A percentile compares a stretch with the other conserved stretches of the same genome.
phyloP scores from a whole-genome alignment of 2,888 invertebrate genomes.

The Halictus quadricinctus region DNA sequence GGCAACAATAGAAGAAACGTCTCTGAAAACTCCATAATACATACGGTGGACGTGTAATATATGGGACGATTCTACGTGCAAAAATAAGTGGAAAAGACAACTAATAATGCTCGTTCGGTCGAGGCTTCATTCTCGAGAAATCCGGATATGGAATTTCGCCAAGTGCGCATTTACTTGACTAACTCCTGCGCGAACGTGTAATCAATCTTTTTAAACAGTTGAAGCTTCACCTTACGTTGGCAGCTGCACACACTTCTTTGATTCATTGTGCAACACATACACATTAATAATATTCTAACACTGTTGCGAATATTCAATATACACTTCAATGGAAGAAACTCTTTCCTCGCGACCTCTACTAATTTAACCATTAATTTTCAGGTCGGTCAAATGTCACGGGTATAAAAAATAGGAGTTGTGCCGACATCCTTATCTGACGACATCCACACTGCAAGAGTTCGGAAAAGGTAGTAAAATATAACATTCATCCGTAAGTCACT shows the following conservation, averaged over 20 bases:
- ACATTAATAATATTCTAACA: too few species aligned
- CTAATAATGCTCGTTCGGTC: not conserved
- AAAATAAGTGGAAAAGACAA: not conserved
- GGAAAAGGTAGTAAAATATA: too few species aligned
- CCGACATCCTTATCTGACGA: too few species aligned
- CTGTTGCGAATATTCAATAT: too few species aligned
- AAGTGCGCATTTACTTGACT: not conserved
- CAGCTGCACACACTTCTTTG: not conserved
- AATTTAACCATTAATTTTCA: too few species aligned
- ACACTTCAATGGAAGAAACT: too few species aligned
- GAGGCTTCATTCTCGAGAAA: not conserved
- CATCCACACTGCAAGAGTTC: too few species aligned
- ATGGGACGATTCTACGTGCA: not conserved
- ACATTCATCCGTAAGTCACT: too few species aligned
- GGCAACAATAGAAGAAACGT: not conserved
- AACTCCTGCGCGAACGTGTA: not conserved
- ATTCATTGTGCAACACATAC: not conserved
- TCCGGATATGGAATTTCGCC: not conserved
- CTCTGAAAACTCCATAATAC: not conserved
- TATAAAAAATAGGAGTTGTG: too few species aligned
- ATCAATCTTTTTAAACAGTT: not conserved
- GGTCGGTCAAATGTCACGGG: too few species aligned
- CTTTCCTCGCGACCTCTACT: too few species aligned
- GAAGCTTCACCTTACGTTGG: not conserved
- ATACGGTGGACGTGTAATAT: not conserved